A percentile compares a stretch with the other conserved stretches of the same genome.
phyloP scores from a whole-genome alignment of 2,113 vertebrate species.

The Anser cygnoides region DNA sequence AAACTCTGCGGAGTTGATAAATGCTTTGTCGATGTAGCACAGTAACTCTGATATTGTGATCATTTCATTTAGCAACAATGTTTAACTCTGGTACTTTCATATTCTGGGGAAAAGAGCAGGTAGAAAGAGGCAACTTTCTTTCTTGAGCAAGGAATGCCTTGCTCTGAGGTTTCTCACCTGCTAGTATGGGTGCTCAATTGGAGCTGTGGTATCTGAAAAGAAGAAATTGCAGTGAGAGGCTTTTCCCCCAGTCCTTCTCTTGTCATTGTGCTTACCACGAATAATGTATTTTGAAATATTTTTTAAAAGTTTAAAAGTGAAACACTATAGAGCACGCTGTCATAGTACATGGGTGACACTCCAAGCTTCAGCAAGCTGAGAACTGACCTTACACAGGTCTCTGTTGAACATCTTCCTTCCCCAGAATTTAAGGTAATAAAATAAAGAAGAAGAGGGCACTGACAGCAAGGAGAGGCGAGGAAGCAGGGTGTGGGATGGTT shows the following conservation, averaged over 20 bases:
- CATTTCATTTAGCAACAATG: not conserved
- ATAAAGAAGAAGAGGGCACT: not conserved
- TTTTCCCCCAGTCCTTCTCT: not conserved
- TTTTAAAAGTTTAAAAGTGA: not conserved
- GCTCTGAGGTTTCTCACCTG: not conserved
- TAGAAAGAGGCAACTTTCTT: not conserved
- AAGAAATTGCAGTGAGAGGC: not conserved
- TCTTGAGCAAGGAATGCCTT: not conserved
- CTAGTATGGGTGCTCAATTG: not conserved
- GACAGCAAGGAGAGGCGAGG: fast-evolving
- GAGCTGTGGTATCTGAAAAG: not conserved
- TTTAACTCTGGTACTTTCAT: not conserved
- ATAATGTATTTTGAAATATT: not conserved
- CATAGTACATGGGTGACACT: fast-evolving
- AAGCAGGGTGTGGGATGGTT: fast-evolving
- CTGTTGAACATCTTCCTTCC: not conserved
- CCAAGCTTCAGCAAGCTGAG: not conserved
- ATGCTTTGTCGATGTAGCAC: not conserved
- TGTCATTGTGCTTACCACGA: not conserved
- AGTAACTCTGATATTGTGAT: not conserved
- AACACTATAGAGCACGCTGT: not conserved
- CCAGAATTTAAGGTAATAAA: not conserved
- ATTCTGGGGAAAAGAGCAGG: not conserved
- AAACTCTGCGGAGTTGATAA: not conserved
- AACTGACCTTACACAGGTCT: not conserved